Conservation (phyloP, 2,888 invertebrate genomes). For the Tiphia femorata region DNA sequence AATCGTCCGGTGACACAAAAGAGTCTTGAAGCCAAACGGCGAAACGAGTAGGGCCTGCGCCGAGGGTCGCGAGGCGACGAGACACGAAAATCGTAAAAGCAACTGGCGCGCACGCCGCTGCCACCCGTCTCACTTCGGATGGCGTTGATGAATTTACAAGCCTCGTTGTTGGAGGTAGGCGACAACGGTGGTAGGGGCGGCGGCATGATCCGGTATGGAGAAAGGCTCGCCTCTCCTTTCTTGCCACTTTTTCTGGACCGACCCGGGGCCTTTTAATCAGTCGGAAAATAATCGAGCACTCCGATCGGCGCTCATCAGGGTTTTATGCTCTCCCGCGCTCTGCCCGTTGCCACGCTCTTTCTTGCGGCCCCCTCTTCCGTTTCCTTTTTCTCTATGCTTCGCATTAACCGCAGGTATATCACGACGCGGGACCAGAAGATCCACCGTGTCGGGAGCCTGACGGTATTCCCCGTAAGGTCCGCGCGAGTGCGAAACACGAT, state of each 20-base stretch:
- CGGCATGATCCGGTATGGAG: not conserved
- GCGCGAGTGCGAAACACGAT: conserved; percentile 35
- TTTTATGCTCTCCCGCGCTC: not conserved
- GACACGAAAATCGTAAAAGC: conserved; percentile 7
- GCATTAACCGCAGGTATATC: conserved; percentile 1
- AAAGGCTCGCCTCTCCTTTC: too few relatives aligned
- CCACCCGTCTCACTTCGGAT: not conserved
- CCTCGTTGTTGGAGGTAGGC: too few relatives aligned
- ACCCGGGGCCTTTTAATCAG: not conserved
- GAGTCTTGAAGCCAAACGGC: too few relatives aligned
- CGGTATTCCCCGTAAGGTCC: not conserved
- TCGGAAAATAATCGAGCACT: not conserved
- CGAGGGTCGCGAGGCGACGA: too few relatives aligned
- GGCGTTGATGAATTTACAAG: conserved; percentile 22
- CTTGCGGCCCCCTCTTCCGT: not conserved
- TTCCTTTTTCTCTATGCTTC: not conserved
- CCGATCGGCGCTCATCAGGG: not conserved
- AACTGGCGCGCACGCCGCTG: conserved; percentile 5
- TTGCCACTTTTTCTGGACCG: too few relatives aligned
- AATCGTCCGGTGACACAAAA: too few relatives aligned
- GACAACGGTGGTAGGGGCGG: not conserved
- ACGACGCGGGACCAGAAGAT: conserved; percentile 3
- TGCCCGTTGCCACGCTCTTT: not conserved
- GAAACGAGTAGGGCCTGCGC: too few relatives aligned
- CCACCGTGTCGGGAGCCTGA: not conserved